Conservation (phyloP, 2,888 invertebrate species). For the Diachrysia chrysitis region DNA sequence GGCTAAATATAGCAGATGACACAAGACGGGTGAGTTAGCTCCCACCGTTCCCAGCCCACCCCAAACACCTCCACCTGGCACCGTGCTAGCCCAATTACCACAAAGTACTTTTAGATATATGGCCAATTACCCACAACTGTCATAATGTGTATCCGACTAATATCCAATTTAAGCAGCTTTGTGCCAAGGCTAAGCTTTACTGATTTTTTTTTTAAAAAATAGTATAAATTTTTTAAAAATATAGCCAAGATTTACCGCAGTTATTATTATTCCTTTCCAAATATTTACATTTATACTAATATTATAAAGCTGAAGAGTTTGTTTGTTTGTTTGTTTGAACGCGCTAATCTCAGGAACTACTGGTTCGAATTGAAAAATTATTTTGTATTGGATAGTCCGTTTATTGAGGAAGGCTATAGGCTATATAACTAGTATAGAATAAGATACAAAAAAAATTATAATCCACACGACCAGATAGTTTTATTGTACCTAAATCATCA, state of each 20-base stretch:
- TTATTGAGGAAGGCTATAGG: too few species aligned
- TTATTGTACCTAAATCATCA: slow-evolving; percentile 5
- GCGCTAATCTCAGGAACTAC: too few species aligned
- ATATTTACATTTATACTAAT: background rate
- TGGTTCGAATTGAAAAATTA: too few species aligned
- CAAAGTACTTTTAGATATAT: too few species aligned
- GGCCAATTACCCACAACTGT: slow-evolving; percentile 40
- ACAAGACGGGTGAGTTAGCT: slow-evolving; percentile 48
- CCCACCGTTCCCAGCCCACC: slow-evolving; percentile 25
- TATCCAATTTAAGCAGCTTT: slow-evolving; percentile 9
- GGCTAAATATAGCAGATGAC: slow-evolving; percentile 69
- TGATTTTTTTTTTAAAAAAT: too few species aligned
- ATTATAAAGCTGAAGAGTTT: too few species aligned
- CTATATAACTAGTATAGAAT: too few species aligned
- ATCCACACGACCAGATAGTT: background rate
- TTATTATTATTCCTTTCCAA: background rate
- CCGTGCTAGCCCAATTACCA: slow-evolving; percentile 43
- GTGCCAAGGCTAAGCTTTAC: background rate
- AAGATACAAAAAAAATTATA: background rate
- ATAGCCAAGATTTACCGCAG: background rate
- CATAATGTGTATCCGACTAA: slow-evolving; percentile 5
- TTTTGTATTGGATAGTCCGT: too few species aligned
- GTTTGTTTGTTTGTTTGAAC: too few species aligned
- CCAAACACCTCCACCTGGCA: slow-evolving; percentile 17
- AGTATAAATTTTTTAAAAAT: too few species aligned